Evolutionary conservation across 2,888 invertebrate species (phyloP).

Genomic region (Acronicta alni): DNA sequence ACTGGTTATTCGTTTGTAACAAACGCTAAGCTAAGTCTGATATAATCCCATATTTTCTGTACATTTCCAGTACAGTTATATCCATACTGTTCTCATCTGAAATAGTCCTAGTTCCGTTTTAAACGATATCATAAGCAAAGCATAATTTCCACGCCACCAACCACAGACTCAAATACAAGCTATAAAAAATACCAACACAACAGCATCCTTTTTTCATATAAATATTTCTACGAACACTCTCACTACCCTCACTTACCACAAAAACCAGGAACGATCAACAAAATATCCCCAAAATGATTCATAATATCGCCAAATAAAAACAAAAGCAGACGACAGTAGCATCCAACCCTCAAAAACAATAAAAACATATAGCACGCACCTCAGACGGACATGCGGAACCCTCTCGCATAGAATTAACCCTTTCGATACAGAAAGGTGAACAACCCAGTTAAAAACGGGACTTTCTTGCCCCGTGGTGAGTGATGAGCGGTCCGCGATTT

Average conservation of each 20-base stretch:
- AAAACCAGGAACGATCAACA: constrained; percentile 56
- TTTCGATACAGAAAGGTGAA: constrained; percentile 86
- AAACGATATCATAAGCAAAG: too few species aligned
- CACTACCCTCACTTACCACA: constrained; percentile 45
- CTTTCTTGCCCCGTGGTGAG: constrained; percentile 67
- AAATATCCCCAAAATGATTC: constrained; percentile 58
- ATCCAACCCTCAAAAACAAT: constrained; percentile 74
- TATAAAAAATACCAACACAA: too few species aligned
- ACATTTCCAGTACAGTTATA: too few species aligned
- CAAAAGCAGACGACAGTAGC: constrained; percentile 67
- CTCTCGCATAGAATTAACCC: constrained; percentile 84
- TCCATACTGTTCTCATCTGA: too few species aligned
- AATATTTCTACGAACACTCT: constrained; percentile 9
- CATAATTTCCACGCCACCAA: too few species aligned
- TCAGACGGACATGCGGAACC: constrained; percentile 80
- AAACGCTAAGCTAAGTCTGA: too few species aligned
- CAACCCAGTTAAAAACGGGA: constrained; percentile 84
- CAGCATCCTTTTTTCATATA: not conserved
- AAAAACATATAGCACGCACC: constrained; percentile 80
- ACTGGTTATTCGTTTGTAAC: too few species aligned
- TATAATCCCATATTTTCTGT: too few species aligned
- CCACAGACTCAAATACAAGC: too few species aligned
- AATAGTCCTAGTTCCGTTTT: too few species aligned
- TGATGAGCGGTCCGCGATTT: constrained; percentile 60
- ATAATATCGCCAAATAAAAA: constrained; percentile 62